Evolutionary conservation across 2,113 vertebrate species (phyloP).

Genomic region (Climacteris rufus): DNA sequence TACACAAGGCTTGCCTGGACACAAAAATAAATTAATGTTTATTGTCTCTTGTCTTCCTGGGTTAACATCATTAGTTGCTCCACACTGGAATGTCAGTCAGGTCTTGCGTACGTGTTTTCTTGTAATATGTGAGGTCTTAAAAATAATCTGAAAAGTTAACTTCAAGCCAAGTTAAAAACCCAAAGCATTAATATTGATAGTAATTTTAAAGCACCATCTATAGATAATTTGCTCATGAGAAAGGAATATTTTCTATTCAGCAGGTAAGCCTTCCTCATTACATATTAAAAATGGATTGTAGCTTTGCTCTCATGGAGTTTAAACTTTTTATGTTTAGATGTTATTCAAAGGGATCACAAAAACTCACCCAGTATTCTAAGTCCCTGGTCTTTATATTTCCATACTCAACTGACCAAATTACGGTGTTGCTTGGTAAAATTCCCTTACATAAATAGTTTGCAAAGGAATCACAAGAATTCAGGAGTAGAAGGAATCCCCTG

Average conservation of each 20-base stretch:
- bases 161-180: not conserved
- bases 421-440: not conserved
- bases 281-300: not conserved
- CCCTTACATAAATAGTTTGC: not conserved
- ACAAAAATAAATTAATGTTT: not conserved
- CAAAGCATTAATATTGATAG: not conserved
- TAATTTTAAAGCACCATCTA: not conserved
- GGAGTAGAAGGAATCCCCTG: not conserved
- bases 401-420: not conserved
- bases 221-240: not conserved
- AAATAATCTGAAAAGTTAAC: not conserved
- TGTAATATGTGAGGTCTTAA: not conserved
- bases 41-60: not conserved
- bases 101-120: not conserved
- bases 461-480: not conserved
- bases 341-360: not conserved
- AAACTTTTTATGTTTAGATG: not conserved
- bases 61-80: not conserved
- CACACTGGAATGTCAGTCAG: not conserved
- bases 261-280: not conserved
- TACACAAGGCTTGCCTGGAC: not conserved
- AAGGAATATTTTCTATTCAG: not conserved
- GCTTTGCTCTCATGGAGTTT: not conserved
- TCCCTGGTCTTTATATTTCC: not conserved
- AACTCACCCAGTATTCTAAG: not conserved